Conservation (phyloP, 2,113 vertebrate species). For the Chaetops frenatus region DNA sequence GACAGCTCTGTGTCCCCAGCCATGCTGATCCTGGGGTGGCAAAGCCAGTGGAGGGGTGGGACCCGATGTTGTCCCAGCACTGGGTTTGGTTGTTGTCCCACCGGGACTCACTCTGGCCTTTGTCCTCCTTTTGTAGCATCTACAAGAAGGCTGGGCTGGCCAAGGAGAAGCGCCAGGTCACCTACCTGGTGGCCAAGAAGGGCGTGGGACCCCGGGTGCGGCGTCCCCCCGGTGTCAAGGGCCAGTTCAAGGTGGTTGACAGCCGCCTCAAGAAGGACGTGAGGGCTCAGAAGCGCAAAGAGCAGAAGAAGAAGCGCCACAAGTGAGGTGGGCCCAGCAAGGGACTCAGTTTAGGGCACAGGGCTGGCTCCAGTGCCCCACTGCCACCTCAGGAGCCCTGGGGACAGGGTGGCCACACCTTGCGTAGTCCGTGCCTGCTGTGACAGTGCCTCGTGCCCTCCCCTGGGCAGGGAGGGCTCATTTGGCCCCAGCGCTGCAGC, state of each 20-base stretch:
- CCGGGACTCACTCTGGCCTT: neutral
- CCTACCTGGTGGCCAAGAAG: slow-evolving; percentile 90
- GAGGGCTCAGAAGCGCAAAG: slow-evolving; percentile 80
- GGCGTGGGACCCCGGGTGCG: slow-evolving; percentile 82
- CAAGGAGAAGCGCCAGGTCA: slow-evolving; percentile 91
- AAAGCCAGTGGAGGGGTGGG: rapidly evolving
- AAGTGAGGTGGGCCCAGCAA: neutral
- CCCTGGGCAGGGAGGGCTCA: rapidly evolving
- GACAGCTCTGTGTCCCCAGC: neutral
- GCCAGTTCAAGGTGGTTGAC: slow-evolving; percentile 92
- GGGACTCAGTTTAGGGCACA: rapidly evolving
- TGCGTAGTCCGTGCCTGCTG: neutral
- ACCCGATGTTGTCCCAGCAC: neutral
- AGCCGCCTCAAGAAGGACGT: slow-evolving; percentile 92
- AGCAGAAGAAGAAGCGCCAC: slow-evolving; percentile 68
- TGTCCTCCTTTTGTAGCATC: slow-evolving; percentile 72
- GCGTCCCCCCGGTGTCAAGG: slow-evolving; percentile 85
- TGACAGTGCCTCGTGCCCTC: neutral
- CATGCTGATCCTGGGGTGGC: rapidly evolving
- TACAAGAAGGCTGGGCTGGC: slow-evolving; percentile 94
- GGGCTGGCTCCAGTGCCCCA: neutral
- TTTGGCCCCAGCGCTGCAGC: rapidly evolving
- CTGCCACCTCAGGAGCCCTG: rapidly evolving
- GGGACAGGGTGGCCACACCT: neutral
- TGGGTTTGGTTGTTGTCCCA: neutral